phyloP scores from a whole-genome alignment of 2,797 vertebrate species.

The Pseudochromis fuscus region DNA sequence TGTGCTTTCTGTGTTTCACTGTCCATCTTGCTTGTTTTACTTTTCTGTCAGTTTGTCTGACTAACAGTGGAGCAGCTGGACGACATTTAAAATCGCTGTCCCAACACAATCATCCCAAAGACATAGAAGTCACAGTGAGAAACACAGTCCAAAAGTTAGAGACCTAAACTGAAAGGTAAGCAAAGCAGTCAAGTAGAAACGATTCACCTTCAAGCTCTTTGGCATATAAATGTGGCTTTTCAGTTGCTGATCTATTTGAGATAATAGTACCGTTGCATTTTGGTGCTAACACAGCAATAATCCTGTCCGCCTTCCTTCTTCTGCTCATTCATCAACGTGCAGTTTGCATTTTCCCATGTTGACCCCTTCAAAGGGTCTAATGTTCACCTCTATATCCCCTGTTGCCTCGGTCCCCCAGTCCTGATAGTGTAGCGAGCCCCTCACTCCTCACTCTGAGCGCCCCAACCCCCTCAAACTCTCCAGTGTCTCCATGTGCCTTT shows the following conservation, averaged over 20 bases:
- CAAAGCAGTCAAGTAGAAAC: neutral
- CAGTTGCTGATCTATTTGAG: neutral
- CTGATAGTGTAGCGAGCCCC: slow-evolving; percentile 44
- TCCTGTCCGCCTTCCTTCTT: slow-evolving; percentile 8
- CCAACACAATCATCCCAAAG: neutral
- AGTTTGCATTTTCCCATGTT: slow-evolving; percentile 7
- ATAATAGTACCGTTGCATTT: neutral
- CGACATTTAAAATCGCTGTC: no score
- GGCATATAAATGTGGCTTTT: neutral
- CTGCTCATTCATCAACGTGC: slow-evolving; percentile 16
- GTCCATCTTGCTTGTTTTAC: no score
- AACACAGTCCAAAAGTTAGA: neutral
- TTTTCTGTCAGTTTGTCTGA: no score
- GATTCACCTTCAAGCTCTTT: neutral
- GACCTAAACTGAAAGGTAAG: neutral
- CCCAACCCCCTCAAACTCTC: slow-evolving; percentile 49
- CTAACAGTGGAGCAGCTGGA: no score
- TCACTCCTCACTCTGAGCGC: slow-evolving; percentile 27
- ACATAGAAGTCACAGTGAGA: neutral
- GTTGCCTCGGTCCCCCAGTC: neutral
- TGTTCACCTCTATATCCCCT: slow-evolving; percentile 36
- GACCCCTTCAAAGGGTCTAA: slow-evolving; percentile 39
- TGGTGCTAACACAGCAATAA: neutral
- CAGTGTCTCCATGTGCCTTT: slow-evolving; percentile 51
- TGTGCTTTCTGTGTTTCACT: no score